A percentile compares a stretch with the other conserved stretches of the same genome.
These are phyloP conservation scores for Drosophila cyrtoloma DNA, from an alignment of 2,888 invertebrate species.

Conservation along the genomic window DNA sequence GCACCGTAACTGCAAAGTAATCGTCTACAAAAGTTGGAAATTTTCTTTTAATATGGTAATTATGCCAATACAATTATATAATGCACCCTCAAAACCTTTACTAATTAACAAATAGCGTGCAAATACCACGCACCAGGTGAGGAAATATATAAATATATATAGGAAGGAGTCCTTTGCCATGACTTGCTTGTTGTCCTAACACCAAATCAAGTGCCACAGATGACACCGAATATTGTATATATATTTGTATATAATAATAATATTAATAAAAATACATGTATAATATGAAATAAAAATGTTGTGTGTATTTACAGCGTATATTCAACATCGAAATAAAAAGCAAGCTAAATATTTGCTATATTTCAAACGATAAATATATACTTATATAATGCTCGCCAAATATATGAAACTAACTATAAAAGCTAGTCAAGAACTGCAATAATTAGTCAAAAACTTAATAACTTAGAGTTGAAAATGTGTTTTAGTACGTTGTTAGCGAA, in stretches of 20 bases:
- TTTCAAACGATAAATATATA: conserved; percentile 14
- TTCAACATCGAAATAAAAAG: conserved; percentile 59
- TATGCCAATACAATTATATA: conserved; percentile 19
- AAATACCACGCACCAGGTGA: conserved; percentile 37
- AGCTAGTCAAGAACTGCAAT: conserved; percentile 34
- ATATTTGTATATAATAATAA: conserved; percentile 13
- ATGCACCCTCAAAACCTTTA: neutral
- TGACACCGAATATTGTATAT: conserved; percentile 20
- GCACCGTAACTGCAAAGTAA: conserved; percentile 81
- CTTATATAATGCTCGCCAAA: conserved; percentile 56
- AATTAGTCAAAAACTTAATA: conserved; percentile 40
- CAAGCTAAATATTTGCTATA: conserved; percentile 53
- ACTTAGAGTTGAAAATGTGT: conserved; percentile 21
- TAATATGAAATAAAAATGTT: conserved; percentile 46
- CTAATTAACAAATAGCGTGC: conserved; percentile 43
- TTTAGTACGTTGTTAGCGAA: conserved; percentile 28
- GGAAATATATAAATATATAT: neutral
- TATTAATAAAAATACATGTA: conserved; percentile 32
- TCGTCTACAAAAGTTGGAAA: conserved; percentile 69
- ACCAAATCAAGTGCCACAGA: conserved; percentile 43
- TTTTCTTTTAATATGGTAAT: conserved; percentile 29
- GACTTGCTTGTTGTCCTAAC: conserved; percentile 69
- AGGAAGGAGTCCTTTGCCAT: conserved; percentile 43
- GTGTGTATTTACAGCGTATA: conserved; percentile 77
- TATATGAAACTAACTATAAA: conserved; percentile 38